Percentiles rank a stretch among this genome's conserved stretches.
These are phyloP conservation scores for Mamestra configurata DNA, from an alignment of 1,140 invertebrate genomes.

Conservation along the genomic window DNA sequence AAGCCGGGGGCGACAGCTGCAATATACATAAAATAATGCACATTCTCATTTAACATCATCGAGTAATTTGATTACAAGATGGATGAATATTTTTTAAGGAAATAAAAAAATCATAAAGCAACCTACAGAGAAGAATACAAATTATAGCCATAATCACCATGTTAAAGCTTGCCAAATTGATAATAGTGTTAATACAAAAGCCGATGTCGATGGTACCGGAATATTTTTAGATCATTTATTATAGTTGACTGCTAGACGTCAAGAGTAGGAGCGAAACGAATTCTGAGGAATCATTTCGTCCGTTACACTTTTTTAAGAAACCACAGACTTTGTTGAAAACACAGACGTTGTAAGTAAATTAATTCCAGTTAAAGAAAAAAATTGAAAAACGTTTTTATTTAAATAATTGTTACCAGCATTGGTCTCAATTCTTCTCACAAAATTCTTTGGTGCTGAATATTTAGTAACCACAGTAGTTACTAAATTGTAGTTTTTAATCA, in stretches of 20 bases:
- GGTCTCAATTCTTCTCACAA: too few species aligned
- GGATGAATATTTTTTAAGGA: constrained; percentile 6
- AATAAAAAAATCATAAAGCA: constrained; percentile 26
- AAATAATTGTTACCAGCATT: background rate
- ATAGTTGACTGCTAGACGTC: constrained; percentile 66
- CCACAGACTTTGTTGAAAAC: too few species aligned
- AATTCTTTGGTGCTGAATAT: background rate
- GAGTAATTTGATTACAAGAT: constrained; percentile 42
- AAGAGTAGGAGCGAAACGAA: constrained; percentile 73
- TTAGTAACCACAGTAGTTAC: too few species aligned
- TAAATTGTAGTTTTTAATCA: background rate
- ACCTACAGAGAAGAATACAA: constrained; percentile 13
- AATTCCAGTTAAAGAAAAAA: background rate
- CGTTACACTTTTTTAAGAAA: constrained; percentile 38
- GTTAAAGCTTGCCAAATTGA: constrained; percentile 84
- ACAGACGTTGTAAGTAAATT: background rate
- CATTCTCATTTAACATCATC: background rate
- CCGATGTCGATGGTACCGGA: constrained; percentile 64
- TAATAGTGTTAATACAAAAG: constrained; percentile 83
- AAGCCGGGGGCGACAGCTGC: too few species aligned
- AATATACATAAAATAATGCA: too few species aligned
- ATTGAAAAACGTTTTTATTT: background rate
- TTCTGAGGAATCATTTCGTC: constrained; percentile 64
- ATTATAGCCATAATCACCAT: constrained; percentile 67
- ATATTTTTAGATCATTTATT: constrained; percentile 82